Percentiles rank a stretch among this genome's conserved stretches.
These are phyloP conservation scores for Rattus norvegicus DNA, from an alignment of 2,113 vertebrate species.

Conservation along the genomic window GRCr8 NC_086037.1:2944001-2944500, in stretches of 20 bases:
- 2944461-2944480: conserved; percentile 43
- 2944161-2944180: background rate
- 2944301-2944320: conserved; percentile 28
- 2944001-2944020: background rate
- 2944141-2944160: background rate
- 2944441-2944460: conserved; percentile 20
- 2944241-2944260: background rate
- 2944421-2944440: conserved; percentile 57
- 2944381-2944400: conserved; percentile 55
- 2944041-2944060: background rate
- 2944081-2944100: background rate
- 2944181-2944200: accelerated
- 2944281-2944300: conserved; percentile 17
- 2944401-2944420: conserved; percentile 54
- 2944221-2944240: background rate
- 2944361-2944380: conserved; percentile 48
- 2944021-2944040: background rate
- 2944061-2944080: background rate
- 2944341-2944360: conserved; percentile 57
- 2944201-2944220: background rate
- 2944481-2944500: conserved; percentile 15
- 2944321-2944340: conserved; percentile 41
- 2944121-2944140: background rate
- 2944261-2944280: conserved; percentile 14
- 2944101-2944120: background rate